Evolutionary conservation across 2,888 invertebrate species (phyloP).

Genomic region (Nemotelus nigrinus): DNA sequence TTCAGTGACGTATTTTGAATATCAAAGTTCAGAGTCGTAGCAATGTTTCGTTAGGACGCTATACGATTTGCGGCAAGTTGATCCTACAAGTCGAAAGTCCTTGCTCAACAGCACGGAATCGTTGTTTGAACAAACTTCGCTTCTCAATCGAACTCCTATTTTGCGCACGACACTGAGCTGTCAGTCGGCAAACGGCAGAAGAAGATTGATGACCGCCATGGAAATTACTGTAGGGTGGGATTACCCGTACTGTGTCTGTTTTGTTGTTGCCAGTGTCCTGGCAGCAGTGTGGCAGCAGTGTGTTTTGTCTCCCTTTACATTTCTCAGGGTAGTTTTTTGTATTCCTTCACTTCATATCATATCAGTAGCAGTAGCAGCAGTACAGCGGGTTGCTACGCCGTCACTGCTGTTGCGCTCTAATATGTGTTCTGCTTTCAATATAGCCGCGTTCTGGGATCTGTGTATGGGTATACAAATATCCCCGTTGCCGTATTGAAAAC

Average conservation of each 20-base stretch:
- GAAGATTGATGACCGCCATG: slow-evolving; percentile 67
- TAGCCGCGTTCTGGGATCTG: neutral
- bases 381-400: slow-evolving; percentile 26
- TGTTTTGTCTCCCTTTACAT: slow-evolving; percentile 41
- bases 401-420: slow-evolving; percentile 24
- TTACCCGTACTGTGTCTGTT: slow-evolving; percentile 42
- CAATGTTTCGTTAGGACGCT: neutral
- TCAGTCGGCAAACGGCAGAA: slow-evolving; percentile 64
- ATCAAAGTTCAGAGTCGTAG: slow-evolving; percentile 22
- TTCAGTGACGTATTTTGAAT: slow-evolving; percentile 32
- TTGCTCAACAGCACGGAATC: neutral
- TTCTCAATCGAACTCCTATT: slow-evolving; percentile 21
- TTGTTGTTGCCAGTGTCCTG: slow-evolving; percentile 33
- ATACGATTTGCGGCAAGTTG: neutral
- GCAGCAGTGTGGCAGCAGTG: slow-evolving; percentile 40
- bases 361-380: slow-evolving; percentile 25
- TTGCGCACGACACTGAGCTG: slow-evolving; percentile 56
- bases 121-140: slow-evolving; percentile 11
- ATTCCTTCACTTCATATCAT: slow-evolving; percentile 42
- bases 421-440: neutral
- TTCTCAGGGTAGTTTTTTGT: slow-evolving; percentile 28
- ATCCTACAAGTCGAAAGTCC: neutral
- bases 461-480: slow-evolving; percentile 2
- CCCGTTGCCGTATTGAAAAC: slow-evolving; percentile 17
- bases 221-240: slow-evolving; percentile 60